These are phyloP conservation scores for Chaetophractus vellerosus DNA, from an alignment of 2,797 vertebrate species.

Conservation along the genomic window DNA sequence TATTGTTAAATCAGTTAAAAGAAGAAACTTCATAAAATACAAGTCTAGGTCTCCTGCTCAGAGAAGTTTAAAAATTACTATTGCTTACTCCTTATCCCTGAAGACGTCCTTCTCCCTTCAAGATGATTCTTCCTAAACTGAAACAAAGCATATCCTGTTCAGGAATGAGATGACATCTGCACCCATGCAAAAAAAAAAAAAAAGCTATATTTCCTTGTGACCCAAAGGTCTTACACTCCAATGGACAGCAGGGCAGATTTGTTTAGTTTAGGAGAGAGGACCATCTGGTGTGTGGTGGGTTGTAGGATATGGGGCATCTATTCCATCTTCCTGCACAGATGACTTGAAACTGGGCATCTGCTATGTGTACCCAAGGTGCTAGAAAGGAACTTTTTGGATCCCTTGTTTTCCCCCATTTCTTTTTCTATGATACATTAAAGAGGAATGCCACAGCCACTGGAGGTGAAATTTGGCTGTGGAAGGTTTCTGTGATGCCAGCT, in stretches of 20 bases:
- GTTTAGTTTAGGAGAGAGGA: background rate
- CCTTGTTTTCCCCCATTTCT: background rate
- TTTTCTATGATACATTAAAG: background rate
- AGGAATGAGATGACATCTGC: background rate
- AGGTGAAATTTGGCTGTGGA: background rate
- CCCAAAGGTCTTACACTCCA: background rate
- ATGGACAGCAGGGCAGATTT: background rate
- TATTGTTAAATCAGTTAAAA: background rate
- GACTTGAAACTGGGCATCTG: background rate
- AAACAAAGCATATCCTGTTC: background rate
- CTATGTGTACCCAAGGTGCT: background rate
- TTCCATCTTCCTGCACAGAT: background rate
- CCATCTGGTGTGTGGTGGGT: background rate
- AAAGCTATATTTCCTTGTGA: background rate
- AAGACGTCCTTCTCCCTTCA: background rate
- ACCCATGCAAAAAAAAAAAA: background rate
- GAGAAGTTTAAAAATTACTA: background rate
- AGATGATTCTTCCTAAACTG: background rate
- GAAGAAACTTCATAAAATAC: background rate
- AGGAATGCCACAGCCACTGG: background rate
- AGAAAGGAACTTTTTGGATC: background rate
- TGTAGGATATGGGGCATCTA: rapidly evolving
- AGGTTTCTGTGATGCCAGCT: background rate
- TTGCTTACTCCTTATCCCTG: background rate
- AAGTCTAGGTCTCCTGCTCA: background rate